phyloP scores from a whole-genome alignment of 2,888 invertebrate genomes.

The Spisula subtruncata region DNA sequence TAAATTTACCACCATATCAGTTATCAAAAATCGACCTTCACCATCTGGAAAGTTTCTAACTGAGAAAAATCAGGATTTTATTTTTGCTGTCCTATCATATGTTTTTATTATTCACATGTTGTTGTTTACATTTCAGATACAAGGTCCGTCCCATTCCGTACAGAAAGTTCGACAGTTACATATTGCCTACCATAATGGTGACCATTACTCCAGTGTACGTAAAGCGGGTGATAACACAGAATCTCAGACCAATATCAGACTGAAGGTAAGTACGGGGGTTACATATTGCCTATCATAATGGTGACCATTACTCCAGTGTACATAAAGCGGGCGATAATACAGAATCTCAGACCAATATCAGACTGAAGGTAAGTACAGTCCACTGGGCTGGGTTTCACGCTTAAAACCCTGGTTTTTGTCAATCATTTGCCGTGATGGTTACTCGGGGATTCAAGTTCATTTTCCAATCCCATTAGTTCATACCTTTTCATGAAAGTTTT shows the following conservation, averaged over 20 bases:
- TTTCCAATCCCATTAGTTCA: too few species aligned
- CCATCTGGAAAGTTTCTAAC: too few species aligned
- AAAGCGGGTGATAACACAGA: slow-evolving; percentile 85
- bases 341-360: slow-evolving; percentile 85
- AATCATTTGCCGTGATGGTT: too few species aligned
- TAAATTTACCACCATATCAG: too few species aligned
- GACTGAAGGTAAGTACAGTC: slow-evolving; percentile 76
- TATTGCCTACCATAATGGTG: slow-evolving; percentile 88
- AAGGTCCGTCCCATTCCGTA: slow-evolving; percentile 76
- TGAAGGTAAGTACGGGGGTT: slow-evolving; percentile 86
- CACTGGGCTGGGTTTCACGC: too few species aligned
- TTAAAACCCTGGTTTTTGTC: too few species aligned
- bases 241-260: slow-evolving; percentile 84
- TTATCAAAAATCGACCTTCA: too few species aligned
- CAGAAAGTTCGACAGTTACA: slow-evolving; percentile 86
- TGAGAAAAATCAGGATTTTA: too few species aligned
- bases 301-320: slow-evolving; percentile 88
- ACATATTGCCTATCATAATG: slow-evolving; percentile 89
- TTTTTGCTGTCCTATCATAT: too few species aligned
- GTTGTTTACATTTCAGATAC: slow-evolving; percentile 77
- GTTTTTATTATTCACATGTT: too few species aligned
- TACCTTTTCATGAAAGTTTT: too few species aligned
- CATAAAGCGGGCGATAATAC: slow-evolving; percentile 86
- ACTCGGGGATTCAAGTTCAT: too few species aligned
- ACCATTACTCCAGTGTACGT: slow-evolving; percentile 88